Conservation (phyloP, 2,888 invertebrate genomes). For the Ichneumon xanthorius region DNA sequence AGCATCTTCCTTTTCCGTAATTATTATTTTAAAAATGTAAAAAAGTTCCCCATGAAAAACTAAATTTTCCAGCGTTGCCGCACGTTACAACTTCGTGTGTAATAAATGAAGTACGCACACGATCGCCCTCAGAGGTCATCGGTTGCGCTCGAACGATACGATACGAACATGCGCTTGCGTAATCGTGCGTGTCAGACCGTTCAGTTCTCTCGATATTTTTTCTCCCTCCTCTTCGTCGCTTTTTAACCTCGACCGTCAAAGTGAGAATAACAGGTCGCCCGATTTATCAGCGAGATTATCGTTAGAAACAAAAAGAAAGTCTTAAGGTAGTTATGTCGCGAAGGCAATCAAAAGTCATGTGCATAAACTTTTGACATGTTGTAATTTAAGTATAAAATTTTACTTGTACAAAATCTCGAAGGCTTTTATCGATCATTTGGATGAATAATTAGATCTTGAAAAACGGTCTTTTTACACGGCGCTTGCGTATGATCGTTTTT, state of each 20-base stretch:
- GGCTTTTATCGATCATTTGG: too few species aligned
- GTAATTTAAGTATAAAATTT: too few species aligned
- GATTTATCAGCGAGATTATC: background rate
- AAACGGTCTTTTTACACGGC: too few species aligned
- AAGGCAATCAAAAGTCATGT: too few species aligned
- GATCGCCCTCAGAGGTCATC: background rate
- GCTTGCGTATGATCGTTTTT: too few species aligned
- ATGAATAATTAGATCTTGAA: too few species aligned
- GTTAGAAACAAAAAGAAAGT: background rate
- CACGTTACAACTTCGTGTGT: background rate
- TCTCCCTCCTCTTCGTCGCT: background rate
- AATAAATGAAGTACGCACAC: background rate
- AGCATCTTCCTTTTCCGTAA: too few species aligned
- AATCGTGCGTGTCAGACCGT: slow-evolving; percentile 2
- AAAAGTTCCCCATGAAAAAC: too few species aligned
- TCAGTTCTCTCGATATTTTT: slow-evolving; percentile 1
- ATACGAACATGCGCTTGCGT: slow-evolving; percentile 8
- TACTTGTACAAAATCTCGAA: too few species aligned
- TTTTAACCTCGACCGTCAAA: slow-evolving; percentile 20
- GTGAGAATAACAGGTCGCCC: background rate
- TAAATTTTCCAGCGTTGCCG: too few species aligned
- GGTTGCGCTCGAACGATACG: background rate
- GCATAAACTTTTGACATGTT: too few species aligned
- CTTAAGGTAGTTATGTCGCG: background rate
- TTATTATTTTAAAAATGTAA: too few species aligned